Evolutionary conservation across 1,140 invertebrate genomes (phyloP).

Genomic region (Heterodera carotae): DNA sequence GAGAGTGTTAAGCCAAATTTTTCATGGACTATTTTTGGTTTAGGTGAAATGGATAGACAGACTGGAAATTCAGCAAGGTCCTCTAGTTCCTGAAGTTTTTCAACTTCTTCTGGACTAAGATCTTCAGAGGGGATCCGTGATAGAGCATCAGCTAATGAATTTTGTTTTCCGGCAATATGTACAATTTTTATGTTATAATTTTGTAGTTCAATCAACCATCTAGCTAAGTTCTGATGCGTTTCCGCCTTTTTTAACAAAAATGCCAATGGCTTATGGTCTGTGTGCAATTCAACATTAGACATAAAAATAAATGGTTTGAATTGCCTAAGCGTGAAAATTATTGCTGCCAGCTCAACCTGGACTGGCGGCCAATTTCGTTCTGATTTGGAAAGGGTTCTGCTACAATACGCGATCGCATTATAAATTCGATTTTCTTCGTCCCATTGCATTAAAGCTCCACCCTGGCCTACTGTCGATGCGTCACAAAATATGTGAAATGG

Average conservation of each 20-base stretch:
- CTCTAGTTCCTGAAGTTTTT: slow-evolving; percentile 23
- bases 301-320: slow-evolving; percentile 28
- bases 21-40: neutral
- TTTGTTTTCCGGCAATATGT: slow-evolving; percentile 21
- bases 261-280: slow-evolving; percentile 30
- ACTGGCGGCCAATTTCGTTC: slow-evolving; percentile 25
- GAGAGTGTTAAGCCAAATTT: slow-evolving; percentile 6
- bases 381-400: slow-evolving; percentile 8
- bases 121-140: slow-evolving; percentile 5
- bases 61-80: slow-evolving; percentile 25
- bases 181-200: slow-evolving; percentile 32
- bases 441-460: slow-evolving; percentile 14
- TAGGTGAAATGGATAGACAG: slow-evolving; percentile 8
- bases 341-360: slow-evolving; percentile 29
- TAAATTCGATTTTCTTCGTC: slow-evolving; percentile 5
- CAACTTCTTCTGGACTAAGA: slow-evolving; percentile 4
- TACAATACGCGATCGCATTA: slow-evolving; percentile 19
- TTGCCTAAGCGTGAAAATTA: slow-evolving; percentile 12
- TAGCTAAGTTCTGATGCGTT: neutral
- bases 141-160: slow-evolving; percentile 25
- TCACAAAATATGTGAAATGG: slow-evolving; percentile 39
- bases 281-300: slow-evolving; percentile 13
- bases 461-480: slow-evolving; percentile 17
- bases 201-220: slow-evolving; percentile 31
- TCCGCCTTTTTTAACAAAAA: slow-evolving; percentile 22